These are phyloP conservation scores for Cryptoblepharus egeriae DNA, from an alignment of 2,797 vertebrate genomes.

Conservation along the genomic window DNA sequence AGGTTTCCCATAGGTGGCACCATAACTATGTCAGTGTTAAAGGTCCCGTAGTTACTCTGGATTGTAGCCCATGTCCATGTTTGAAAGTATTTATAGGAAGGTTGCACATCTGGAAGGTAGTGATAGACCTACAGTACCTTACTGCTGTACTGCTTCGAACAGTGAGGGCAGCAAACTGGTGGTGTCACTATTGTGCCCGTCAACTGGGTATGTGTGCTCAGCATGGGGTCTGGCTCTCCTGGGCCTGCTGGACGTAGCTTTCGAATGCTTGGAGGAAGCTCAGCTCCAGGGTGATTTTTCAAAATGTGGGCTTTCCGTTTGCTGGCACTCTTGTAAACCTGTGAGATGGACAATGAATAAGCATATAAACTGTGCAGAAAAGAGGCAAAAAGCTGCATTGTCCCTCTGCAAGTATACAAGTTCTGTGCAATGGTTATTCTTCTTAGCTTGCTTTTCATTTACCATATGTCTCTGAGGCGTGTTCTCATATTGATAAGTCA, in stretches of 20 bases:
- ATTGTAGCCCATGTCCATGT: background rate
- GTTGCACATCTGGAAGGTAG: background rate
- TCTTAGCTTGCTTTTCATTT: background rate
- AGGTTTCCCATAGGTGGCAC: too few species aligned
- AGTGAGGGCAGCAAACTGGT: conserved; percentile 96
- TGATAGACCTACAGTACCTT: conserved; percentile 78
- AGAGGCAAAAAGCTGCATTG: background rate
- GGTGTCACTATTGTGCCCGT: conserved; percentile 95
- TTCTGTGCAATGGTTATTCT: background rate
- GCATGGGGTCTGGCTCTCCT: conserved; percentile 96
- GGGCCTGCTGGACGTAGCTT: conserved; percentile 94
- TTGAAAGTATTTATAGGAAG: background rate
- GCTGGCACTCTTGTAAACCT: conserved; percentile 99
- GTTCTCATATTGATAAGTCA: too few species aligned
- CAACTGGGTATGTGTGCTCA: conserved; percentile 97
- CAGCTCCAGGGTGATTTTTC: conserved; percentile 97
- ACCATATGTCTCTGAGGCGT: too few species aligned
- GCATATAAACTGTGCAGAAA: background rate
- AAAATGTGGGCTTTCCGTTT: conserved; percentile 98
- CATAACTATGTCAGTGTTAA: too few species aligned
- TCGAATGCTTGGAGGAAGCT: conserved; percentile 95
- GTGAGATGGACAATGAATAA: conserved; percentile 18
- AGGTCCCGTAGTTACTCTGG: too few species aligned
- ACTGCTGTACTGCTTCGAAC: conserved; percentile 98
- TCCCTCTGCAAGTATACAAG: background rate